Conservation (phyloP, 2,113 vertebrate species). For the Eudorcas thomsonii region DNA sequence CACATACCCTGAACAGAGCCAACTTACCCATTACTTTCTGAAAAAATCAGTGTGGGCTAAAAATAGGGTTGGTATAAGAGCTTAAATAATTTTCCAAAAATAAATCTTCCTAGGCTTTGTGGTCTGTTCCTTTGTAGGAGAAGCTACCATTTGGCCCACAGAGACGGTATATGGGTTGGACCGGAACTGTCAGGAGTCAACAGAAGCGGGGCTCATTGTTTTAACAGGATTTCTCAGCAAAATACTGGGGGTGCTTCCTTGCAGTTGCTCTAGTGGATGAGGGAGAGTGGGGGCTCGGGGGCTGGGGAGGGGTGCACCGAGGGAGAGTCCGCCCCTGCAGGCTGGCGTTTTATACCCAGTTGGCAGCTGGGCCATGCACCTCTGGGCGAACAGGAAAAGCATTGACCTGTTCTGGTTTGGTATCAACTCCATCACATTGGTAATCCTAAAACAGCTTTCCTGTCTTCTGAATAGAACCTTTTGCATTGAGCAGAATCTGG, state of each 20-base stretch:
- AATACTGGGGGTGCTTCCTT: neutral
- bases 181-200: neutral
- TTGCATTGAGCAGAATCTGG: neutral
- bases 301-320: accelerated
- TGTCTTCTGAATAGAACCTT: neutral
- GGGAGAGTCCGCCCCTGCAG: neutral
- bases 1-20: conserved; percentile 8
- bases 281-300: accelerated
- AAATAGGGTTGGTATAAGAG: conserved; percentile 41
- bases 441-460: conserved; percentile 8
- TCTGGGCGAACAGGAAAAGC: neutral
- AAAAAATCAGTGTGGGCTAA: conserved; percentile 26
- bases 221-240: neutral
- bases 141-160: neutral
- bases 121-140: neutral
- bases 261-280: neutral
- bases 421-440: neutral
- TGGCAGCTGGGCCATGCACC: neutral
- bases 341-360: neutral
- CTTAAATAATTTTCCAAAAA: conserved; percentile 8
- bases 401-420: neutral
- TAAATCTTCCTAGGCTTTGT: neutral
- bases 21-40: conserved; percentile 33
- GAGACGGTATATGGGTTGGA: neutral
- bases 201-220: too few relatives aligned